These are phyloP conservation scores for Salvelinus namaycush DNA, from an alignment of 2,113 vertebrate species.

Conservation along the genomic window DNA sequence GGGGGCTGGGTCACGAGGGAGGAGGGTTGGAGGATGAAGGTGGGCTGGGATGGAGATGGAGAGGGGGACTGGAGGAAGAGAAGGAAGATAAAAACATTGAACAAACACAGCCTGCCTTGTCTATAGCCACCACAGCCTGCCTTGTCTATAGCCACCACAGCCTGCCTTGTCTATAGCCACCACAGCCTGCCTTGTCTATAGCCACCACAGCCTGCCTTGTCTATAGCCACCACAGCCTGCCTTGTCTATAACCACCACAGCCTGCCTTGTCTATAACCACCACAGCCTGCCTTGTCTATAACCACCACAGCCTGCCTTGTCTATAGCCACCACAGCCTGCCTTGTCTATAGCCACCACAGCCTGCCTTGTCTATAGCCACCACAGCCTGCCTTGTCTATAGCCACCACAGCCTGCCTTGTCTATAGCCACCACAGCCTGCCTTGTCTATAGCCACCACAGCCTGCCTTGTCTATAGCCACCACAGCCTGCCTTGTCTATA, in stretches of 20 bases:
- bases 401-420: not conserved
- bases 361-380: not conserved
- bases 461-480: not conserved
- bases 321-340: not conserved
- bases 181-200: no score
- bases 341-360: no score
- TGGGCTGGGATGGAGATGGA: constrained; percentile 77
- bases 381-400: no score
- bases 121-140: no score
- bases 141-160: no score
- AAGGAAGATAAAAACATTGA: not conserved
- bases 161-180: not conserved
- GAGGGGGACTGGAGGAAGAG: constrained; percentile 70
- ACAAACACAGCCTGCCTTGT: not conserved
- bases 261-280: no score
- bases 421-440: not conserved
- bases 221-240: not conserved
- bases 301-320: not conserved
- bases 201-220: no score
- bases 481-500: no score
- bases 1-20: constrained; percentile 75
- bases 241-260: not conserved
- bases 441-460: no score
- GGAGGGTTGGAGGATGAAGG: constrained; percentile 76
- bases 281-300: no score